Evolutionary conservation across 2,888 invertebrate species (phyloP).

Genomic region (Belgica antarctica): DNA sequence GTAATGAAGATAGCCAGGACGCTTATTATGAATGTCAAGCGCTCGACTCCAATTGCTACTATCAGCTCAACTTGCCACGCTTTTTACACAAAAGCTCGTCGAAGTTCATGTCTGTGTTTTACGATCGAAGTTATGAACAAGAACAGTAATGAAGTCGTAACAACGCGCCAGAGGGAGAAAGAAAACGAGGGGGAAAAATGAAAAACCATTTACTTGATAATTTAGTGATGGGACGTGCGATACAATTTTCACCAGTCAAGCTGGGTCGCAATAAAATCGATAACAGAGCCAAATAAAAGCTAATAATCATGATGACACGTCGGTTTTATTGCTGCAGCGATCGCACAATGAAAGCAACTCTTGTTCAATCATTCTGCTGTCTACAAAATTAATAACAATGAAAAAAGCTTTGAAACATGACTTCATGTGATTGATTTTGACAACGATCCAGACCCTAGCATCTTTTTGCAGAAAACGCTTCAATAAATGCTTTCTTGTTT

Average conservation of each 20-base stretch:
- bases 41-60: neutral
- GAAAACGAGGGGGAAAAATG: neutral
- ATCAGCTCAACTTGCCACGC: too few relatives aligned
- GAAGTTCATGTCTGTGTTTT: neutral
- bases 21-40: neutral
- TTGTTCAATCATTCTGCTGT: too few relatives aligned
- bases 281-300: neutral
- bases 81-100: neutral
- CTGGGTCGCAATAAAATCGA: too few relatives aligned
- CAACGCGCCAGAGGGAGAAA: neutral
- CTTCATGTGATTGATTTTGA: too few relatives aligned
- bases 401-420: too few relatives aligned
- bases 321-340: neutral
- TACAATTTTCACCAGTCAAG: neutral
- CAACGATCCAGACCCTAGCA: too few relatives aligned
- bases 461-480: too few relatives aligned
- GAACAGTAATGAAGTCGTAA: neutral
- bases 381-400: too few relatives aligned
- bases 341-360: too few relatives aligned
- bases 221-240: conserved; percentile 4
- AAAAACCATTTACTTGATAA: neutral
- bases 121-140: too few relatives aligned
- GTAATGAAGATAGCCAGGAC: neutral
- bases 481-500: too few relatives aligned
- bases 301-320: neutral